A percentile compares a stretch with the other conserved stretches of the same genome.
Evolutionary conservation across 2,113 vertebrate genomes (phyloP).

Genomic region (Irena cyanogastra): DNA sequence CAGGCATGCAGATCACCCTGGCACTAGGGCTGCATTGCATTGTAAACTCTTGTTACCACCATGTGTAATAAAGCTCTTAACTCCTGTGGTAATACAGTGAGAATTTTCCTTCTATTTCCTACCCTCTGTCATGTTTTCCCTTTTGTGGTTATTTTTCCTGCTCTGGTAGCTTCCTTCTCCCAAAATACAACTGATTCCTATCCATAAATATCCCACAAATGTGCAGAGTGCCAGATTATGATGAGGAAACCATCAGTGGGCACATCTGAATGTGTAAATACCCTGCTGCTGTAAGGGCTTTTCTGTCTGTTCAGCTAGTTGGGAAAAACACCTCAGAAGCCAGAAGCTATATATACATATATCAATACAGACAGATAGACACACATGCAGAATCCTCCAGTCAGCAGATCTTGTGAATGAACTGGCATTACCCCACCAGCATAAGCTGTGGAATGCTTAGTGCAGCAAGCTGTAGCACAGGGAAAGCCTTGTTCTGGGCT

Average conservation of each 20-base stretch:
- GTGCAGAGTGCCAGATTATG: neutral
- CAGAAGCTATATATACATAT: neutral
- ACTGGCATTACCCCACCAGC: neutral
- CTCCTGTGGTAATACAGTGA: neutral
- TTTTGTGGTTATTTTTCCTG: neutral
- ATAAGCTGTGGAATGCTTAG: neutral
- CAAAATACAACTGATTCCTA: neutral
- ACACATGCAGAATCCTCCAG: neutral
- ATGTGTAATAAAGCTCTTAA: neutral
- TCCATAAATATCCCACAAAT: conserved; percentile 31
- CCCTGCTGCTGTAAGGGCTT: neutral
- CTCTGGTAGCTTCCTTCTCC: neutral
- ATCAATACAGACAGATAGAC: neutral
- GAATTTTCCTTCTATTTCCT: neutral
- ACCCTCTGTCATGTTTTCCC: neutral
- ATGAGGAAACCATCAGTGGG: neutral
- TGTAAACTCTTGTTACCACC: neutral
- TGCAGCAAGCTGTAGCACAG: neutral
- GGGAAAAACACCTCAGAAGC: conserved; percentile 22
- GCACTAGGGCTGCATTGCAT: neutral
- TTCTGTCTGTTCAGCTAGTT: conserved; percentile 47
- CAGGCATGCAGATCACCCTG: rapidly evolving
- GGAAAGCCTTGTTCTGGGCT: neutral
- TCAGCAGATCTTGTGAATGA: conserved; percentile 27
- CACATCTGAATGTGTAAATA: conserved; percentile 13